phyloP scores from a whole-genome alignment of 2,797 vertebrate genomes.

The Ispidina lecontei region DNA sequence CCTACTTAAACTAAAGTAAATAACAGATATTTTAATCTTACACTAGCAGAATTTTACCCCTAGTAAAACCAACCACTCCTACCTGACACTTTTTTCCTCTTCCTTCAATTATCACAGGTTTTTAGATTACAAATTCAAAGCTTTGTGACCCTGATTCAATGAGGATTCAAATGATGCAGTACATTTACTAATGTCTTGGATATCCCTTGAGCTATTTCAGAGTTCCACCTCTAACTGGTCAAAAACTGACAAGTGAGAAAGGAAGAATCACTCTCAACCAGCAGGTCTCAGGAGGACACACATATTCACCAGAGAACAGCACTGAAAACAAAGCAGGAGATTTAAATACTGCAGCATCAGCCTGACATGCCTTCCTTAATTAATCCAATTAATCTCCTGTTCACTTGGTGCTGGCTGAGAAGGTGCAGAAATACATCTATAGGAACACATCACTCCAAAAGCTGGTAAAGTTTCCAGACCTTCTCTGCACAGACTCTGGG shows the following conservation, averaged over 20 bases:
- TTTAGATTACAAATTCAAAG: neutral
- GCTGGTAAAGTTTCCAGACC: neutral
- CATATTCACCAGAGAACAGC: neutral
- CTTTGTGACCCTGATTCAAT: too few species aligned
- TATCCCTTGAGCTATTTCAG: neutral
- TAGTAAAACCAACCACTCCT: neutral
- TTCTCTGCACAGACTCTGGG: neutral
- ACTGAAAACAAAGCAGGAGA: neutral
- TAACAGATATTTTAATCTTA: neutral
- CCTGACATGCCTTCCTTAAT: neutral
- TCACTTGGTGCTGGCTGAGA: neutral
- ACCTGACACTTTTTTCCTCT: neutral
- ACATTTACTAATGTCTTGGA: too few species aligned
- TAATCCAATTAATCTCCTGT: neutral
- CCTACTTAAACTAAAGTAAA: neutral
- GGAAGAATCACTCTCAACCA: neutral
- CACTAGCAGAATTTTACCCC: neutral
- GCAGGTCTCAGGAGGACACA: neutral
- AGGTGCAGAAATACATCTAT: neutral
- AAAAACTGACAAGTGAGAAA: neutral
- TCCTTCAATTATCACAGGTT: neutral
- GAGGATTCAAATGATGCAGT: too few species aligned
- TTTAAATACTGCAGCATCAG: neutral
- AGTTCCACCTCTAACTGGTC: neutral
- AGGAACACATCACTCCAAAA: neutral